phyloP scores from a whole-genome alignment of 2,888 invertebrate genomes.

The Argynnis bischoffii region DNA sequence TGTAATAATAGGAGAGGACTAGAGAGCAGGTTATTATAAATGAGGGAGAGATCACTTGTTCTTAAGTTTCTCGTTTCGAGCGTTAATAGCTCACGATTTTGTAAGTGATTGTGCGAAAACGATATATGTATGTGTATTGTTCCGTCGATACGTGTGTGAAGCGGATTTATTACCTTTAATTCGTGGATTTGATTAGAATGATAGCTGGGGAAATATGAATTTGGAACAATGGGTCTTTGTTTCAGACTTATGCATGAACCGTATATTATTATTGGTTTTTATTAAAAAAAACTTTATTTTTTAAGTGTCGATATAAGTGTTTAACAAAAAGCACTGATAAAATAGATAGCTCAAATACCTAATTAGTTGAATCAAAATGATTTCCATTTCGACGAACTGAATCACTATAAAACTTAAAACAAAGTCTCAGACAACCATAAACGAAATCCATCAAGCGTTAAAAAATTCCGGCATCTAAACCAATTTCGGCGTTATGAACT shows the following conservation, averaged over 20 bases:
- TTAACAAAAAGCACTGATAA: too few relatives aligned
- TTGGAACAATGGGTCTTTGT: constrained; percentile 41
- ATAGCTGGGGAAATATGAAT: constrained; percentile 45
- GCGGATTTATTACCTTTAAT: constrained; percentile 67
- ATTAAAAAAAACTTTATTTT: not conserved
- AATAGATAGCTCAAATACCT: not conserved
- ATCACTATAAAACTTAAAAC: constrained; percentile 21
- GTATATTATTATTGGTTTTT: constrained; percentile 23
- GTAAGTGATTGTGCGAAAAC: constrained; percentile 62
- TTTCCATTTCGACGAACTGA: not conserved
- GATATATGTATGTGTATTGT: constrained; percentile 53
- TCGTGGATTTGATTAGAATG: constrained; percentile 54
- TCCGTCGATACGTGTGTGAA: constrained; percentile 55
- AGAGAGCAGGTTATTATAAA: constrained; percentile 71
- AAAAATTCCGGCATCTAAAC: constrained; percentile 37
- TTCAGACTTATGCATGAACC: constrained; percentile 20
- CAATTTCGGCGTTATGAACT: constrained; percentile 40
- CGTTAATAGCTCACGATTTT: constrained; percentile 75
- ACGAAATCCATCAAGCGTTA: constrained; percentile 40
- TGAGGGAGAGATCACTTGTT: constrained; percentile 69
- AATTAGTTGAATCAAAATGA: constrained; percentile 1
- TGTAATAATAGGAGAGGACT: constrained; percentile 65
- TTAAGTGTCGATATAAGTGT: too few relatives aligned
- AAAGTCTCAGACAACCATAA: constrained; percentile 36
- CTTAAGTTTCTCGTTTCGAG: constrained; percentile 46